Evolutionary conservation across 1,140 invertebrate species (phyloP).

Genomic region (Bemisia tabaci): DNA sequence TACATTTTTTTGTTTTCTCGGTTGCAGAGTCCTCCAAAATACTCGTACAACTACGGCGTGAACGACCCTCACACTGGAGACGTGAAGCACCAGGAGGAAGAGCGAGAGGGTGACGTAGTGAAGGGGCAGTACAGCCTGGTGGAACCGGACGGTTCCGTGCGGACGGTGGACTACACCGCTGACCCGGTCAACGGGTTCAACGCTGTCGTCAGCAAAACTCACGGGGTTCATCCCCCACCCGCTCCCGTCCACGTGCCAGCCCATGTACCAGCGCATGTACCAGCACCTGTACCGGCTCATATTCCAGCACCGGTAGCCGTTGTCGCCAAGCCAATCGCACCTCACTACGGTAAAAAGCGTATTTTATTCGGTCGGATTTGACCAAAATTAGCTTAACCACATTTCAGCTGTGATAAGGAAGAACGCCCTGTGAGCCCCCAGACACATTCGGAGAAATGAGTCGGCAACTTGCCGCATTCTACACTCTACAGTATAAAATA

Average conservation of each 20-base stretch:
- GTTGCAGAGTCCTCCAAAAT: constrained; percentile 31
- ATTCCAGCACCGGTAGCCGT: background rate
- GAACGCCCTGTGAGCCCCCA: too few species aligned
- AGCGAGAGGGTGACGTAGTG: constrained; percentile 40
- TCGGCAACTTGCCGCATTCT: too few species aligned
- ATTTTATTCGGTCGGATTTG: too few species aligned
- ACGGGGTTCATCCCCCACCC: background rate
- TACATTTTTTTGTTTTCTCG: background rate
- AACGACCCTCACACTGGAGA: constrained; percentile 43
- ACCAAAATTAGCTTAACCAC: too few species aligned
- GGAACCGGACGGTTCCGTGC: constrained; percentile 59
- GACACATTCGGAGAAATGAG: too few species aligned
- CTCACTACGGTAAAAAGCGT: background rate
- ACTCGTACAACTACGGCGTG: constrained; percentile 36
- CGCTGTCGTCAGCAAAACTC: constrained; percentile 38
- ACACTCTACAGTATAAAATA: too few species aligned
- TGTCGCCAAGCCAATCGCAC: background rate
- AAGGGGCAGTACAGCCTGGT: constrained; percentile 58
- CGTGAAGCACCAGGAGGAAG: constrained; percentile 45
- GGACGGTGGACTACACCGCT: constrained; percentile 58
- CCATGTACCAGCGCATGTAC: background rate
- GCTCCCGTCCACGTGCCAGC: background rate
- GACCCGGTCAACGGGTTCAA: constrained; percentile 64
- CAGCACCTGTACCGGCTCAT: background rate
- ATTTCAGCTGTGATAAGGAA: too few species aligned